phyloP scores from a whole-genome alignment of 2,113 vertebrate species.

The Platysteira castanea region DNA sequence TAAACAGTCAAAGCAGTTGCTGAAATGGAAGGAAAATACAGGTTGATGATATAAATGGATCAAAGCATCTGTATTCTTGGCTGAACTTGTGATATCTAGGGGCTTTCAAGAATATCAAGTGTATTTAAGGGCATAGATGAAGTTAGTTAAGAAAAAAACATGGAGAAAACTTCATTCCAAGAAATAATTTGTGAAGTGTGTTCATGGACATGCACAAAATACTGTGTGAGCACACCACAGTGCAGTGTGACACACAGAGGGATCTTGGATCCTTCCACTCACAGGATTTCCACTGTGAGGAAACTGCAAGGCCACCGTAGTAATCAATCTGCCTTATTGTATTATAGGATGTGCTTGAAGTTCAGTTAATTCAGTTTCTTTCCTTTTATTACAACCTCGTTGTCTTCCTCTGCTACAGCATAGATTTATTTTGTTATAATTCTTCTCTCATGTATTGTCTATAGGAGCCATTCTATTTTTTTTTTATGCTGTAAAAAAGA shows the following conservation, averaged over 20 bases:
- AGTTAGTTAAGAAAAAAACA: not conserved
- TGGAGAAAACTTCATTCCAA: not conserved
- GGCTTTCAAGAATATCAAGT: not conserved
- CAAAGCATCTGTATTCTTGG: not conserved
- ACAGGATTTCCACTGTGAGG: not conserved
- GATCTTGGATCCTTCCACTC: not conserved
- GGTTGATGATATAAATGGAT: not conserved
- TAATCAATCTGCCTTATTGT: not conserved
- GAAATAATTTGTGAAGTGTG: no score
- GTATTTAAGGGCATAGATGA: not conserved
- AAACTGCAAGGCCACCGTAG: not conserved
- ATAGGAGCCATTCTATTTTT: not conserved
- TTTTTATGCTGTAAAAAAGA: not conserved
- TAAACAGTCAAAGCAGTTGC: not conserved
- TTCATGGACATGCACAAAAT: not conserved
- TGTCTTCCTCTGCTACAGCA: not conserved
- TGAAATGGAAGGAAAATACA: not conserved
- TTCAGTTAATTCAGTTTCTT: not conserved
- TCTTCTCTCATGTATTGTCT: not conserved
- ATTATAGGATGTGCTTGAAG: not conserved
- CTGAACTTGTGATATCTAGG: not conserved
- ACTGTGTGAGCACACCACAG: fast-evolving
- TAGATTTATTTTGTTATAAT: not conserved
- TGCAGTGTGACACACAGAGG: fast-evolving
- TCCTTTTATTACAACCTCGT: not conserved